Evolutionary conservation across 2,888 invertebrate species (phyloP), one percentile per base, ranked within the genome.

Genomic region (Cactoblastis cactorum): DNA sequence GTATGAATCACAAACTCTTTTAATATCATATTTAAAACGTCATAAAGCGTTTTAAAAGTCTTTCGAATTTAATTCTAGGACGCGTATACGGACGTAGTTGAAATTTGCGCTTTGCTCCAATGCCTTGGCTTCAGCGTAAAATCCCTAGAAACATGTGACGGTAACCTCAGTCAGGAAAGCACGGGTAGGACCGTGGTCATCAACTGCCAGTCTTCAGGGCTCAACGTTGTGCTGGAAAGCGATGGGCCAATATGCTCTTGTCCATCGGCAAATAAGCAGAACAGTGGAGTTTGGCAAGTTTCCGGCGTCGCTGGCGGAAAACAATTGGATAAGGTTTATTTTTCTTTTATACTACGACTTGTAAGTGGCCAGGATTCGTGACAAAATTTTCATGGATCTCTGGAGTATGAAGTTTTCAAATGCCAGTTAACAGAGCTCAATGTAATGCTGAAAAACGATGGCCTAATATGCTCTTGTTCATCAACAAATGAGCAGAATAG

Each of bases 391-490:
- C 22, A n/a, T n/a, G n/a, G n/a, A n/a, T n/a, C n/a, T n/a, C n/a
- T n/a, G n/a, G n/a, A n/a, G n/a, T n/a, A n/a, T n/a, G n/a, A n/a
- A n/a, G 73, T 77, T 45, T 77, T 89, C 33, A 83, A 81, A 52
- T 89, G 88, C 52, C 61, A 90, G 90, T 67, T 76, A 0, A 89
- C 90, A 48, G 89, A 89, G 0, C 64, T 89, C 0, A 80, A 83
- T 52, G 86, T 90, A 39, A 77, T 83, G 34, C 54, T 90, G 58
- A 87, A 90, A 53, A 83, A 78, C 24, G 62, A 68, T 0, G 64
- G 69, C 41, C 12, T 63, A 2, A 65, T 73, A 0, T 90, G 90
- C 53, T 81, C 85, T 0, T 90, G 90, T 39, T 89, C 90, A 0
- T 57, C 69, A 0, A 57, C 63, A 8, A 68, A 67, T 34, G 67